A percentile compares a stretch with the other conserved stretches of the same genome.
Conservation (phyloP, 2,113 vertebrate species). For the Azemiops feae region DNA sequence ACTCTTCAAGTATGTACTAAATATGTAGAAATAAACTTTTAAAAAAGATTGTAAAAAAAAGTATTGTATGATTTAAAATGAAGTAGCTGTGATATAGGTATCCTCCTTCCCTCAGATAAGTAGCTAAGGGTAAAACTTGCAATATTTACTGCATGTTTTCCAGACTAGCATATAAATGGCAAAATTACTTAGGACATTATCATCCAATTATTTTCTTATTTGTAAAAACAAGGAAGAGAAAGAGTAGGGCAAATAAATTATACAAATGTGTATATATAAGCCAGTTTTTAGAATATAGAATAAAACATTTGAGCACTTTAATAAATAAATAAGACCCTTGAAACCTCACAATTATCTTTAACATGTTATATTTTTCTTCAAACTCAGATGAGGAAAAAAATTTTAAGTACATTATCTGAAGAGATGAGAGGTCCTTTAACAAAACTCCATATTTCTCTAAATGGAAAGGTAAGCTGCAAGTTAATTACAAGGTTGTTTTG, state of each 20-base stretch:
- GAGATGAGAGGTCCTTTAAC: constrained; percentile 83
- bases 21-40: not conserved
- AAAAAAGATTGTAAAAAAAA: not conserved
- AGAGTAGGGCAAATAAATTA: not conserved
- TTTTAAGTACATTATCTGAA: constrained; percentile 86
- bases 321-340: not conserved
- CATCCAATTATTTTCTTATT: not conserved
- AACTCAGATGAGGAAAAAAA: constrained; percentile 84
- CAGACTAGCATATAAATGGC: not conserved
- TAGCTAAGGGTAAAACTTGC: not conserved
- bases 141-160: not conserved
- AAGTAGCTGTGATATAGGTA: not conserved
- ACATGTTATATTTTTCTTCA: not conserved
- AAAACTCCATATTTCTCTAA: constrained; percentile 87
- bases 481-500: not conserved
- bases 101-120: not conserved
- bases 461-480: constrained; percentile 79
- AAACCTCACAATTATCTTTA: not conserved
- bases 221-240: not conserved
- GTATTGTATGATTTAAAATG: not conserved
- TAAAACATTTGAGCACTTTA: not conserved
- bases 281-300: not conserved
- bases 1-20: not conserved
- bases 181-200: not conserved
- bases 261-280: no score